These are phyloP conservation scores for Anticlea derivata DNA, from an alignment of 2,888 invertebrate genomes.

Conservation along the genomic window DNA sequence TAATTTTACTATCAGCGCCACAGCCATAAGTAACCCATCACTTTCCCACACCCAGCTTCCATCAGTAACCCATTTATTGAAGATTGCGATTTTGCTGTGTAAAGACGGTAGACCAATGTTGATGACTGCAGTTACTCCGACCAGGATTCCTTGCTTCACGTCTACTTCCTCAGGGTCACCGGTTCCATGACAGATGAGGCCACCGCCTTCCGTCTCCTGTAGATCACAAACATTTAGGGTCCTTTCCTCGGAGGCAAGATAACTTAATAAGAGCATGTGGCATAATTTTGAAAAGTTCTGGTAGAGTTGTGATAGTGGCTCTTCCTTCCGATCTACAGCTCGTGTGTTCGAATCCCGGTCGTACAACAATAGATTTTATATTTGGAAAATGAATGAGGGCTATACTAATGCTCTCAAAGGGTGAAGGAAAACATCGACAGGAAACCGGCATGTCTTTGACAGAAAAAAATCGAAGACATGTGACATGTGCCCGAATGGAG, in stretches of 20 bases:
- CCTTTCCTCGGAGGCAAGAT: background rate
- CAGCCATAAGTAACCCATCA: slow-evolving; percentile 16
- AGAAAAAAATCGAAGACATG: no score
- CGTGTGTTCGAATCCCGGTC: no score
- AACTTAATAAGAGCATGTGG: no score
- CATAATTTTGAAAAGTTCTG: no score
- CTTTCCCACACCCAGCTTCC: slow-evolving; percentile 13
- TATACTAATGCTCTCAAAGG: no score
- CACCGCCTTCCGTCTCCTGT: slow-evolving; percentile 62
- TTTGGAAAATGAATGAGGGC: no score
- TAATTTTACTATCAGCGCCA: slow-evolving; percentile 24
- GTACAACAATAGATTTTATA: no score
- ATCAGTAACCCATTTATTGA: slow-evolving; percentile 54
- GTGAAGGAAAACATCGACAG: no score
- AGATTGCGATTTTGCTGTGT: slow-evolving; percentile 50
- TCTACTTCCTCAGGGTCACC: slow-evolving; percentile 55
- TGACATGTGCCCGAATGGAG: no score
- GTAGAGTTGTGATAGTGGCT: no score
- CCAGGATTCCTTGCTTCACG: slow-evolving; percentile 49
- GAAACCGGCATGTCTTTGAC: no score
- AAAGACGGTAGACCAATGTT: slow-evolving; percentile 52
- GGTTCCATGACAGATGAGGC: slow-evolving; percentile 60
- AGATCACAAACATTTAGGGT: background rate
- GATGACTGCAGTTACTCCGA: slow-evolving; percentile 56
- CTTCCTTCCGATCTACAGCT: no score